Evolutionary conservation across 2,113 vertebrate genomes (phyloP).

Genomic region (Nestor notabilis): DNA sequence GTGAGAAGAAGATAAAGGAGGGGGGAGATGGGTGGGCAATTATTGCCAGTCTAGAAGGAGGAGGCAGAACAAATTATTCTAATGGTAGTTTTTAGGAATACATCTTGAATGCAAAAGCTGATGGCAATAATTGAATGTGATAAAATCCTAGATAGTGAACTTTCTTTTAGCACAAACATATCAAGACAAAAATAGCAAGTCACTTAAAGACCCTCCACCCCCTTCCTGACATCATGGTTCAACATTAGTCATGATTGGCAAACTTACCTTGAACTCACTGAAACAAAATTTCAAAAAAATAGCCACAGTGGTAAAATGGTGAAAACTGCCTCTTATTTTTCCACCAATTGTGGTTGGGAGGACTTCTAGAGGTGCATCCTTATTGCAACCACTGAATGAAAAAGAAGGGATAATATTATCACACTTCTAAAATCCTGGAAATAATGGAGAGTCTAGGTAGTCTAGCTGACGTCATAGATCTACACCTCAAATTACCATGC

Average conservation of each 20-base stretch:
- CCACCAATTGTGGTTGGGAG: not conserved
- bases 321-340: not conserved
- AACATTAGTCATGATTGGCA: conserved; percentile 39
- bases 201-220: not conserved
- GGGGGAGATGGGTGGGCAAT: conserved; percentile 36
- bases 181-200: conserved; percentile 45
- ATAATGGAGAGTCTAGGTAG: not conserved
- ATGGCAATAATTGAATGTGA: conserved; percentile 51
- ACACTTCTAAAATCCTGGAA: not conserved
- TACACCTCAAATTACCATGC: not conserved
- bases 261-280: conserved; percentile 3
- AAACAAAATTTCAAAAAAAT: not conserved
- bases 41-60: conserved; percentile 55
- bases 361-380: not conserved
- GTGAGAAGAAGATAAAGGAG: conserved; percentile 24
- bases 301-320: not conserved
- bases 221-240: conserved; percentile 36
- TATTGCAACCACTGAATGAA: not conserved
- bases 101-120: conserved; percentile 37
- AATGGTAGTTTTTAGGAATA: conserved; percentile 59
- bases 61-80: conserved; percentile 61
- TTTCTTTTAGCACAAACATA: conserved; percentile 35
- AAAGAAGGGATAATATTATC: not conserved
- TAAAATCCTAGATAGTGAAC: conserved; percentile 31
- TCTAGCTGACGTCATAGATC: not conserved